A percentile compares a stretch with the other conserved stretches of the same genome.
Evolutionary conservation across 92 coral and sea anemone species (phyloP).

Genomic region (Parazoanthus darwini): DNA sequence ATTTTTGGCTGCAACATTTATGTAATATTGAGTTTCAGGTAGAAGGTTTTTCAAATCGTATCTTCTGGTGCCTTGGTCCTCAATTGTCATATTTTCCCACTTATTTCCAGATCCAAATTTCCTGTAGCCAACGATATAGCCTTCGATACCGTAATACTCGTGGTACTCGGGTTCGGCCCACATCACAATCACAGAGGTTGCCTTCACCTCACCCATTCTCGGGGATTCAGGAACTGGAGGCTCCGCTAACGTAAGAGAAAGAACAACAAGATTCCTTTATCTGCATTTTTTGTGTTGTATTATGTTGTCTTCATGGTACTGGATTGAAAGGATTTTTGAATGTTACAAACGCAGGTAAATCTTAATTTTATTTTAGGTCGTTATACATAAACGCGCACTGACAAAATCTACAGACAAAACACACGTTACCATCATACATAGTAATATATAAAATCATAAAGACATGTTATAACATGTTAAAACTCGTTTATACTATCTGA

Average conservation of each 20-base stretch:
- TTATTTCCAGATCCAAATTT: constrained; percentile 33
- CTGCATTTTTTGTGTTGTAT: too few relatives aligned
- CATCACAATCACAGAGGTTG: constrained; percentile 11
- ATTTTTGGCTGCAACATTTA: constrained; percentile 36
- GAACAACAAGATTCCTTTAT: background rate
- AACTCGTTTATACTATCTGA: too few relatives aligned
- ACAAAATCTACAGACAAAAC: too few relatives aligned
- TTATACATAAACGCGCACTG: too few relatives aligned
- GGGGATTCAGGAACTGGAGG: constrained; percentile 28
- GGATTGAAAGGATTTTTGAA: too few relatives aligned
- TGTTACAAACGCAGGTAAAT: too few relatives aligned
- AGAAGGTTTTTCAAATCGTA: constrained; percentile 1
- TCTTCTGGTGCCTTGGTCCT: background rate
- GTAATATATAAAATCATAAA: too few relatives aligned
- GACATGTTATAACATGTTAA: too few relatives aligned
- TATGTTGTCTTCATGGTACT: too few relatives aligned
- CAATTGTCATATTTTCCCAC: constrained; percentile 4
- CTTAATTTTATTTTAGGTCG: too few relatives aligned
- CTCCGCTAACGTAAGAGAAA: background rate
- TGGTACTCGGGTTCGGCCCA: constrained; percentile 23
- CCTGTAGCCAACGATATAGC: constrained; percentile 28
- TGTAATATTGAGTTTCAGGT: constrained; percentile 24
- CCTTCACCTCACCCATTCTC: constrained; percentile 15
- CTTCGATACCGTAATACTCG: constrained; percentile 23
- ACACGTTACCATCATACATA: too few relatives aligned